These are phyloP conservation scores for Thalpophila matura DNA, from an alignment of 2,888 invertebrate species.

Conservation along the genomic window DNA sequence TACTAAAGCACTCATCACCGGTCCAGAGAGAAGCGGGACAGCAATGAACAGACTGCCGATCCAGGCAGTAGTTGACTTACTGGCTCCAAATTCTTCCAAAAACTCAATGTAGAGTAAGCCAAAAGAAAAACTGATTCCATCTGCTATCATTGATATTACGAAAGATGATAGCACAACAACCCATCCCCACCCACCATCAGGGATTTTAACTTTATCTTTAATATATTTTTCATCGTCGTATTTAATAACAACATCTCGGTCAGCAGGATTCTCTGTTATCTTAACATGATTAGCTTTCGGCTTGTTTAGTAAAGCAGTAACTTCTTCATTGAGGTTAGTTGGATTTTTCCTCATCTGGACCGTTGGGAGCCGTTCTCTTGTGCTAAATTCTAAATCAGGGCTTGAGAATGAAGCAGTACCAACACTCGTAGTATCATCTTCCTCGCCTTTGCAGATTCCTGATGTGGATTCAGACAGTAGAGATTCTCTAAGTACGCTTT, in stretches of 20 bases:
- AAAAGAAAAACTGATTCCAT: constrained; percentile 98
- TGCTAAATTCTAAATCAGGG: constrained; percentile 79
- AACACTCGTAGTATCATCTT: constrained; percentile 79
- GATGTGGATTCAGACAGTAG: constrained; percentile 87
- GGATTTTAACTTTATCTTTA: constrained; percentile 90
- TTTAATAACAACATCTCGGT: constrained; percentile 58
- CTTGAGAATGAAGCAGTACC: constrained; percentile 81
- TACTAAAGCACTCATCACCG: constrained; percentile 95
- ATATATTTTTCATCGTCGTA: constrained; percentile 54
- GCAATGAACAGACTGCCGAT: constrained; percentile 97
- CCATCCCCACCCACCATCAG: constrained; percentile 97
- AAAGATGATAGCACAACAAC: constrained; percentile 96
- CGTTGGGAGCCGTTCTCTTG: constrained; percentile 67
- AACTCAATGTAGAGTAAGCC: constrained; percentile 97
- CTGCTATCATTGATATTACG: constrained; percentile 96
- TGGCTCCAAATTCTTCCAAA: constrained; percentile 94
- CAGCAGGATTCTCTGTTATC: constrained; percentile 69
- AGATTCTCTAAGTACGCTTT: constrained; percentile 78
- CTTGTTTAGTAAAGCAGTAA: constrained; percentile 48
- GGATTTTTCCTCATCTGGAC: constrained; percentile 70
- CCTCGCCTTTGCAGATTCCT: constrained; percentile 87
- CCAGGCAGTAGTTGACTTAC: constrained; percentile 96
- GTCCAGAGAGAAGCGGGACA: constrained; percentile 96
- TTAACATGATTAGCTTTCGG: constrained; percentile 64
- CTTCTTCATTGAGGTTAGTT: constrained; percentile 39